These are phyloP conservation scores for Ligdia adustata DNA, from an alignment of 2,888 invertebrate species.

Conservation along the genomic window DNA sequence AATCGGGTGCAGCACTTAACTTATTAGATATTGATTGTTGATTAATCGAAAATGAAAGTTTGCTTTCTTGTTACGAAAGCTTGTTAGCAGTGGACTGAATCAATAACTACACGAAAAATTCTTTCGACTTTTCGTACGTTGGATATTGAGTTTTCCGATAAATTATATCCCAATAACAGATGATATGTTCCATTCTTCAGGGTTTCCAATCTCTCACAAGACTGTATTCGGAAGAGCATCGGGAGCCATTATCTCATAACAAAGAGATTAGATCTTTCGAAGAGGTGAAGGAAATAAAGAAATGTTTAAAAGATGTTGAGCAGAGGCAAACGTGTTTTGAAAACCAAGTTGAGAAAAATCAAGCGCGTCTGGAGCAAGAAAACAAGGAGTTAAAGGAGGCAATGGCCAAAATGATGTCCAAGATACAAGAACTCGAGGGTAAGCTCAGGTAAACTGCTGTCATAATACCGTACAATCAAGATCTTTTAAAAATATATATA, in stretches of 20 bases:
- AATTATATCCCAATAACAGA: slow-evolving; percentile 1
- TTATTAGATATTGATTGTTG: too few relatives aligned
- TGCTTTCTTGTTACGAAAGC: too few relatives aligned
- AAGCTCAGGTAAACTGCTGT: slow-evolving; percentile 62
- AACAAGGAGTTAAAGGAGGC: slow-evolving; percentile 60
- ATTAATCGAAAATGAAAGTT: too few relatives aligned
- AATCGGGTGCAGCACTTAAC: too few relatives aligned
- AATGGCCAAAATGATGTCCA: slow-evolving; percentile 61
- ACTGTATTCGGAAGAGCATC: slow-evolving; percentile 61
- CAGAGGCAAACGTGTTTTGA: slow-evolving; percentile 55
- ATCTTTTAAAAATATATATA: neutral
- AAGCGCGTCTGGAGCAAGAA: slow-evolving; percentile 56
- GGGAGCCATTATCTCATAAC: slow-evolving; percentile 48
- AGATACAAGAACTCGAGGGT: slow-evolving; percentile 66
- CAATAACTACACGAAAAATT: too few relatives aligned
- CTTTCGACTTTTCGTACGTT: slow-evolving; percentile 2
- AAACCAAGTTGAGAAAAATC: slow-evolving; percentile 54
- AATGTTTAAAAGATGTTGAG: slow-evolving; percentile 56
- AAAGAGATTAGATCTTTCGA: slow-evolving; percentile 37
- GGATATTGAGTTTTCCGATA: neutral
- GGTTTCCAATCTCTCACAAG: slow-evolving; percentile 71
- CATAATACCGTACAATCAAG: neutral
- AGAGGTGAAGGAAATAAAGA: slow-evolving; percentile 56
- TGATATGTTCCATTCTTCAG: slow-evolving; percentile 42
- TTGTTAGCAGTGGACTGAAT: too few relatives aligned